Base-by-base conservation (phyloP, 2,888 invertebrate species). In the Lymantria monacha region DNA sequence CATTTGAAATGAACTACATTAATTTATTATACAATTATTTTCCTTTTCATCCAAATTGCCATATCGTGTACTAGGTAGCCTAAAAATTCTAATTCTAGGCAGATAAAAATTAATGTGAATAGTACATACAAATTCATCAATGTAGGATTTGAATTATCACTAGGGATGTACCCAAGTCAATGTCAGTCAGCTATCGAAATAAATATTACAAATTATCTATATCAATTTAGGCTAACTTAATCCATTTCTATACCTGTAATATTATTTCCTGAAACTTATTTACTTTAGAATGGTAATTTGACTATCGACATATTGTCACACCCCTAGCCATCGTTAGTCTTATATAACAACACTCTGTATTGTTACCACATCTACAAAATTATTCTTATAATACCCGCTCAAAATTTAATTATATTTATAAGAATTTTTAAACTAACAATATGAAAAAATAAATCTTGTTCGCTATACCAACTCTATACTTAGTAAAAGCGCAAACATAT, bases 61-160 rank as follows among this genome's bases (percentile, higher is more conserved):
- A 38, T 65, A 65, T 68, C 69, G 70, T 70, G 72, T 69, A 74
- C 63, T 65, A 57, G 55, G 55, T 59, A 52, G 59, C 68, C 53
- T 59, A 65, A 33, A 33, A 33, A 33, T 9, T 10, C 33, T 33
- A 33, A 33, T 1, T 33, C 33, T 33, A 33, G 33, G 22, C 22
- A 33, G 10, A 33, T 33, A 33, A 33, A 33, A 33, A 8, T 10
- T 33, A 10, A 10, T 33, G 9, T 22, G 22, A 22, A 22, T 22
- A 22, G 22, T 22, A 22, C 22, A 22, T 22, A 9, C 3, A 33
- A 33, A 10, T 33, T 33, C 33, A 33, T 33, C 9, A 33, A 33
- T 33, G 33, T 44, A 49, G 50, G 30, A 33, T 31, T 15, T 38
- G 41, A 22, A 14, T 14, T 22, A 50, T 46, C 47, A 53, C 49